Evolutionary conservation across 2,797 vertebrate species (phyloP).

Genomic region (Gallinago stenura): DNA sequence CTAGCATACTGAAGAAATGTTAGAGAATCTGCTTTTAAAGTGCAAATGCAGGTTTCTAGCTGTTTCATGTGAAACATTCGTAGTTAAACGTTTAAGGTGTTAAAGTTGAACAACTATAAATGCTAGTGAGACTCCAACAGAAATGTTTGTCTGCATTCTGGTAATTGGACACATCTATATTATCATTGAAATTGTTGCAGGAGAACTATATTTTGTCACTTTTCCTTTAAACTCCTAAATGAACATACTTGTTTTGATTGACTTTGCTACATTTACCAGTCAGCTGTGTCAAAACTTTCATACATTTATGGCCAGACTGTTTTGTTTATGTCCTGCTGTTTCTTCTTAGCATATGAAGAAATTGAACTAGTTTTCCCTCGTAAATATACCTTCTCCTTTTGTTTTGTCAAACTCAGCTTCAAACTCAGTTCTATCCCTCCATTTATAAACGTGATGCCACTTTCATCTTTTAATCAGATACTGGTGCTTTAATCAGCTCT

Average conservation of each 20-base stretch:
- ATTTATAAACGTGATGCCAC: neutral
- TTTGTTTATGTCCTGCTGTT: fast-evolving
- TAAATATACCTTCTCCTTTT: neutral
- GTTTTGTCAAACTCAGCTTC: fast-evolving
- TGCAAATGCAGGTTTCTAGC: neutral
- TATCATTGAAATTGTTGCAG: neutral
- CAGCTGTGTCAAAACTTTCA: neutral
- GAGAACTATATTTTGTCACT: neutral
- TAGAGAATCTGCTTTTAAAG: neutral
- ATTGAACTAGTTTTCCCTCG: neutral
- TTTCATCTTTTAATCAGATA: neutral
- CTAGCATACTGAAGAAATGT: neutral
- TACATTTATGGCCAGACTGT: neutral
- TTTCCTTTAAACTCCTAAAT: neutral
- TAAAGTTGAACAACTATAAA: neutral
- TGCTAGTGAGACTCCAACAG: neutral
- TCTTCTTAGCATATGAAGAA: neutral
- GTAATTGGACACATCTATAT: neutral
- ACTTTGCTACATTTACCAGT: neutral
- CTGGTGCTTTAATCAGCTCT: neutral
- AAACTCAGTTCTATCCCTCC: neutral
- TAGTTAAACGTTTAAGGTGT: neutral
- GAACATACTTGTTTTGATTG: neutral
- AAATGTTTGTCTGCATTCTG: neutral
- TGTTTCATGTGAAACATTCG: neutral